Evolutionary conservation across 2,113 vertebrate genomes (phyloP).

Genomic region (Fulmarus glacialis): DNA sequence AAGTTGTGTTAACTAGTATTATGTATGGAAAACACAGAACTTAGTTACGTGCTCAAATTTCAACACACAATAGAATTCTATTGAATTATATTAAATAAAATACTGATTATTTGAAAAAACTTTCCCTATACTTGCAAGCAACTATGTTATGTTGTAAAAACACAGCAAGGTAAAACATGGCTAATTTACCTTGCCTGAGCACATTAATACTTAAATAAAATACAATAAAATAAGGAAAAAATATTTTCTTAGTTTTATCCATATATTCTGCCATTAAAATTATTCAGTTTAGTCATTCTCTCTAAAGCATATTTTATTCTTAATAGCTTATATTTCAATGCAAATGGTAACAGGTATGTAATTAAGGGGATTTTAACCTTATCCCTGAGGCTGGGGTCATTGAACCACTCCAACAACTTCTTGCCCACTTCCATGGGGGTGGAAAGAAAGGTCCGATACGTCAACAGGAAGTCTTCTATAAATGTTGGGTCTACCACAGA

Average conservation of each 20-base stretch:
- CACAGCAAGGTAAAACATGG: background rate
- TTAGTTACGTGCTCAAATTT: background rate
- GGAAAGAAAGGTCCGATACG: conserved; percentile 96
- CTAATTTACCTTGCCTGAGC: background rate
- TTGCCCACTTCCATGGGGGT: conserved; percentile 98
- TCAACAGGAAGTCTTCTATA: conserved; percentile 98
- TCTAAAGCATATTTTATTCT: background rate
- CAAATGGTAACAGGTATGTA: background rate
- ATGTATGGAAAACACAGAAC: background rate
- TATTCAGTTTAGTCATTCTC: background rate
- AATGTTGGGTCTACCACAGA: conserved; percentile 98
- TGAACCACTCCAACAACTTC: conserved; percentile 99
- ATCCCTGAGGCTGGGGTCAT: conserved; percentile 99
- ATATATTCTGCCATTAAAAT: background rate
- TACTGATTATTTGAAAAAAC: background rate
- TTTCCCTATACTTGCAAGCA: background rate
- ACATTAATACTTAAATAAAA: background rate
- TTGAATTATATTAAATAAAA: background rate
- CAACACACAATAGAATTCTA: background rate
- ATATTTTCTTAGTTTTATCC: background rate
- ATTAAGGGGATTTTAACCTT: conserved; percentile 81
- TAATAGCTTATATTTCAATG: background rate
- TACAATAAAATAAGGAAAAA: background rate
- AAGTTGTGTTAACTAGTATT: background rate
- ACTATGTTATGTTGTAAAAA: background rate